Evolutionary conservation across 2,888 invertebrate species (phyloP), one percentile per base, ranked within the genome.

Genomic region (Zaprionus obscuricornis): DNA sequence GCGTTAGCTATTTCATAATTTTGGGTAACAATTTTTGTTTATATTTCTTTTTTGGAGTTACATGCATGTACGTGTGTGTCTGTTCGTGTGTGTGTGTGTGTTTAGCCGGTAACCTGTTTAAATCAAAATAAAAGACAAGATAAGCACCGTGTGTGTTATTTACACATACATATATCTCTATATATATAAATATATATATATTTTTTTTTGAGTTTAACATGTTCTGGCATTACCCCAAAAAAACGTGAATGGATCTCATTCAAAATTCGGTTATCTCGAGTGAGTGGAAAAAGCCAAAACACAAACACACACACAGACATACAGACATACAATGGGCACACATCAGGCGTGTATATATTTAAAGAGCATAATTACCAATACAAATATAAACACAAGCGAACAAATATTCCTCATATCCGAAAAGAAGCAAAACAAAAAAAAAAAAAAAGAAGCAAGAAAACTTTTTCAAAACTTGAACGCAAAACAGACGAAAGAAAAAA

Each of bases 261-360:
- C 82, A 78, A 60, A 59, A 58, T 63, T 79, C 36, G 54, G 57
- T 52, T 75, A 59, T 73, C 52, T 71, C 40, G 36, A 31, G 52
- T 64, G 55, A 84, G 85, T 84, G 78, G 82, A 78, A 78, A 78
- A 86, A 86, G 77, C 82, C 86, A 74, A 17, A 60, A 24, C 33
- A 37, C 29, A 47, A 46, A 58, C 31, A 40, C 50, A 39, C 29
- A 18, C 39, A 56, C 18, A 39, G 33, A 51, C 45, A 14, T 34
- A 39, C 47, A 56, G n/a, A 18, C 43, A 33, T 24, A 24, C 46
- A 7, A 7, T 13, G 2, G 11, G 37, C n/a, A n/a, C n/a, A n/a
- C n/a, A n/a, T n/a, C n/a, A n/a, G n/a, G n/a, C n/a, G n/a, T n/a
- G n/a, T n/a, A n/a, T n/a, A n/a, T n/a, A n/a, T n/a, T n/a, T n/a